Base-by-base conservation (phyloP, 2,888 invertebrate species). In the Drosophila peninsularis region DNA sequence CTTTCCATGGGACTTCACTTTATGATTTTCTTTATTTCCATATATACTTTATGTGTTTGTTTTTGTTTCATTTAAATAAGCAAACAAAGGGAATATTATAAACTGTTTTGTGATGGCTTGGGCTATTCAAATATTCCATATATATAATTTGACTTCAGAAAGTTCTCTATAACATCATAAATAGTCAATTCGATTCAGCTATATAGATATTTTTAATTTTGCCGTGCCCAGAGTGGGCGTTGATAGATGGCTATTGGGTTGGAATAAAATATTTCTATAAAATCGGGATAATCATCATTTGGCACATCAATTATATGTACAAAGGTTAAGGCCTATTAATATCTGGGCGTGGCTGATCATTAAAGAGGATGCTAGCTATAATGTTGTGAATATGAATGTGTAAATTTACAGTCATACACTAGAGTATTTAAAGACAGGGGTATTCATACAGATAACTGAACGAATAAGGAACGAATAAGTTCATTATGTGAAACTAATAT, bases 1-100 rank as follows among this genome's bases (percentile, higher is more conserved):
- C 53, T 30, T 71, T 62, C 42, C 11, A 37, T 21, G 71, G 41
- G 50, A 17, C 55, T 68, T 69, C 49, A 42, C 47, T 65, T 69
- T 45, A 62, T 45, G 62, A 62, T 37, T 49, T 32, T 27, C 36
- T 13, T 47, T 34, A 65, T 53, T 27, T 60, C 62, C 45, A 52
- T 47, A 27, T 42, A 37, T 52, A 36, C 42, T 50, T 53, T 50
- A 54, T 49, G 44, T 37, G 37, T 37, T 53, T 47, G 17, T 36
- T 45, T 49, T 57, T 54, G 36, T 42, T 54, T 62, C 11, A n/a
- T 11, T 39, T 37, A 54, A 66, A 63, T 52, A 75, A 75, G 56
- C 52, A 64, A 75, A 66, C 42, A 53, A 34, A 0, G 3, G n/a
- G 27, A 45, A 45, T 24, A 24, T 45, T 27, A 27, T 27, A 27